Conservation (phyloP, 30 jellyfish, hydroid and myxozoan species). For the Aurelia coerulea region DNA sequence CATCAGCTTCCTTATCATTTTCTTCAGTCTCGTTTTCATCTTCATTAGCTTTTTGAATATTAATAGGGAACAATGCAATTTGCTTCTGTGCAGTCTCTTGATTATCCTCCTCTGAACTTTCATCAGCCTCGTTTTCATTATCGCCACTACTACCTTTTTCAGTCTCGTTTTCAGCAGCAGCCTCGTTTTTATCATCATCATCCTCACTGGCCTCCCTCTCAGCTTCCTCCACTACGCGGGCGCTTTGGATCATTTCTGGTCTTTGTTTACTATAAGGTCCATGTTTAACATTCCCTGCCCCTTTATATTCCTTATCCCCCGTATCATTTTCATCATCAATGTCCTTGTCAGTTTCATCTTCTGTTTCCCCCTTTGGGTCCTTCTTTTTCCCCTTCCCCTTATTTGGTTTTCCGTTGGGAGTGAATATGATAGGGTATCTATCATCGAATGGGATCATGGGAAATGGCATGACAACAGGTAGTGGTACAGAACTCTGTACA, state of each 20-base stretch:
- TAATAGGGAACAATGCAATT: not conserved
- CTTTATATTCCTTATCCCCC: conserved; percentile 61
- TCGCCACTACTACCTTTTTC: not conserved
- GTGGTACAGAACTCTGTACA: conserved; percentile 61
- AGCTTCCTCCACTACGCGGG: conserved; percentile 1
- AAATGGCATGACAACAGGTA: conserved; percentile 87
- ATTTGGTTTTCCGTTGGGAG: conserved; percentile 63
- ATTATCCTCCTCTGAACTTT: conserved; percentile 1
- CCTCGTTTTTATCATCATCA: not conserved
- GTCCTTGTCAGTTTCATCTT: conserved; percentile 68
- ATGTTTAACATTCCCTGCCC: conserved; percentile 24
- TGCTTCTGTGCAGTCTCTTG: not conserved
- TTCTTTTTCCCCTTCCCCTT: conserved; percentile 62
- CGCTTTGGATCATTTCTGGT: not conserved
- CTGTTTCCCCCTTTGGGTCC: conserved; percentile 80
- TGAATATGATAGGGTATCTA: conserved; percentile 40
- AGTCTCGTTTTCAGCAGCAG: not conserved
- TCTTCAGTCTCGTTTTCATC: not conserved
- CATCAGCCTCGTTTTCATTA: conserved; percentile 1
- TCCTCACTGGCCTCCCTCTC: not conserved
- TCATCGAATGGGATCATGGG: conserved; percentile 83
- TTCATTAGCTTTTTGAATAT: not conserved
- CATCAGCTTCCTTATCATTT: not conserved
- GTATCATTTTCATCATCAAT: conserved; percentile 62
- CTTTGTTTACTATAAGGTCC: conserved; percentile 2